Base-by-base conservation (phyloP, 2,888 invertebrate genomes). In the Dolichopus griseipennis region DNA sequence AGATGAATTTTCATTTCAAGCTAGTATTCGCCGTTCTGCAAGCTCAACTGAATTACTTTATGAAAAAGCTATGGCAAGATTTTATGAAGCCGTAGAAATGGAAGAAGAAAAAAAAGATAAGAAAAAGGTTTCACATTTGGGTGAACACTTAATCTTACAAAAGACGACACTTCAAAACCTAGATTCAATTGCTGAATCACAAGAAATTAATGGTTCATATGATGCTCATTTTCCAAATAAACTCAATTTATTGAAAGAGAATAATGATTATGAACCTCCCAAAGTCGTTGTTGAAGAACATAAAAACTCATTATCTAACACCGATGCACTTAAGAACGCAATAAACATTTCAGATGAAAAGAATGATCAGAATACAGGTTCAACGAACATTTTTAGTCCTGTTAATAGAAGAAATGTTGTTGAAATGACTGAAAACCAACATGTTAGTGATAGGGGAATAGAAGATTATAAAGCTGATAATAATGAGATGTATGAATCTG, bases 31-130 rank as follows among this genome's bases (percentile, higher is more conserved):
- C 37, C 85, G 88, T 73, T 90, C 91, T 0, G 90, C 90, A 34
- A 93, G 93, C 76, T 92, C 92, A 3, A 90, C 91, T 0, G 93
- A 93, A 77, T 83, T 93, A 7, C 84, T 93, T 0, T 92, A 92
- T 77, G 92, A 92, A 77, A 85, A 88, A 64, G 90, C 91, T 15
- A 91, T 93, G 90, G 90, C 89, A 10, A 84, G 92, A 61, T 90
- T 93, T 77, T 91, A 91, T 77, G 87, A 89, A 78, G 92, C 90
- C 12, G 87, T 90, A 4, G 89, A 88, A 68, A 84, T 89, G 73
- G 90, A 92, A 78, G 89, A 92, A 78, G 86, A 87, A 22, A 87
- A 88, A 74, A 83, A 78, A 65, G 76, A 74, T 73, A 74, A 78
- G 61, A 75, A 81, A 71, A 67, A 78, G 78, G 52, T 15, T 18